Percentiles rank a stretch among this genome's conserved stretches.
phyloP scores from a whole-genome alignment of 2,797 vertebrate genomes.

The Pangasius larnaudii region DNA sequence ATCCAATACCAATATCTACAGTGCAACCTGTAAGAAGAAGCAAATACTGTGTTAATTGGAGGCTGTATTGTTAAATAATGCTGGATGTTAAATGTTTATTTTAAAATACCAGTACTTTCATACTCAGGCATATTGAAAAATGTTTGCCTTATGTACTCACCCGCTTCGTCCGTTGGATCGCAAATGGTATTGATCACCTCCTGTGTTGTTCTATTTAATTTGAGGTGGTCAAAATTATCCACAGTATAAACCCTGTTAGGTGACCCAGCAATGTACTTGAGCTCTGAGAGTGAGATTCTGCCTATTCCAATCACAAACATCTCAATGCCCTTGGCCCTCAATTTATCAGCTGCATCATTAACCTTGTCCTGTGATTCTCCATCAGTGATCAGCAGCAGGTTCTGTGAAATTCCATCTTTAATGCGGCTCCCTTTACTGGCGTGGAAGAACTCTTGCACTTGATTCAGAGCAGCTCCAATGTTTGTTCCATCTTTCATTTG shows the following conservation, averaged over 20 bases:
- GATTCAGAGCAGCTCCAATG: constrained; percentile 72
- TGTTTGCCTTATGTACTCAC: neutral
- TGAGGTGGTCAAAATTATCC: constrained; percentile 66
- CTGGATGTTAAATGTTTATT: neutral
- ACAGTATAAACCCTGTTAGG: constrained; percentile 67
- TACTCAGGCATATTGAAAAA: neutral
- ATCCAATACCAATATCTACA: constrained; percentile 81
- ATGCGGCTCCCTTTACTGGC: constrained; percentile 69
- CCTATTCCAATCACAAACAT: constrained; percentile 81
- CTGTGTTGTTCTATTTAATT: constrained; percentile 60
- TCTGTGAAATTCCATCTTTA: constrained; percentile 67
- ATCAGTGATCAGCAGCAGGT: constrained; percentile 83
- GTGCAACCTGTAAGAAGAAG: constrained; percentile 72
- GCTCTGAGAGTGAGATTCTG: constrained; percentile 61
- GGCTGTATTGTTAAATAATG: neutral
- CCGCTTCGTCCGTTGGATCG: neutral
- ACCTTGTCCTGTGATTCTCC: constrained; percentile 73
- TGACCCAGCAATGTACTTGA: constrained; percentile 75
- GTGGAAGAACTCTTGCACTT: constrained; percentile 73
- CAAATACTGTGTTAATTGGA: neutral
- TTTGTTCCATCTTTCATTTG: constrained; percentile 55
- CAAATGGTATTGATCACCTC: constrained; percentile 69
- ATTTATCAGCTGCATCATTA: constrained; percentile 60
- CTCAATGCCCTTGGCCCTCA: constrained; percentile 67
- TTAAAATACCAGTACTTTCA: neutral